phyloP scores from a whole-genome alignment of 37 sponge, comb jelly and placozoan genomes.

The Chondrilla cf. caribensis region DNA sequence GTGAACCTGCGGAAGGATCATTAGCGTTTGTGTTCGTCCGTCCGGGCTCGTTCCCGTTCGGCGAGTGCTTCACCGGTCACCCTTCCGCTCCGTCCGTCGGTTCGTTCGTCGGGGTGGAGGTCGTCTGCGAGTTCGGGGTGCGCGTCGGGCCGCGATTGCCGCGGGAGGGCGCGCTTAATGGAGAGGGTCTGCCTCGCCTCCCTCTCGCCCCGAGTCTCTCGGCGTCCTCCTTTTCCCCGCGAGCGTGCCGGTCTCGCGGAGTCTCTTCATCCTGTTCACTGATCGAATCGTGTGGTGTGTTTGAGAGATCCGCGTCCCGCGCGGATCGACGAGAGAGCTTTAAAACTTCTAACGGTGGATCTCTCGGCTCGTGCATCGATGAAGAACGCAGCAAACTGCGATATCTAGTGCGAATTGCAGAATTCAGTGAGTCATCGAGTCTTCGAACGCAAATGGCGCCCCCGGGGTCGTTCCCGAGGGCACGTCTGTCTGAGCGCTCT shows the following conservation, averaged over 20 bases:
- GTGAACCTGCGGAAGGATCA: constrained; percentile 83
- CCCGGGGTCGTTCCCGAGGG: constrained; percentile 26
- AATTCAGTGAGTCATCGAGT: constrained; percentile 90
- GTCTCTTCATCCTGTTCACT: constrained; percentile 1
- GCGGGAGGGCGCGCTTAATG: too few species aligned
- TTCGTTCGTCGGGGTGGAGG: too few species aligned
- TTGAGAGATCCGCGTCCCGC: too few species aligned
- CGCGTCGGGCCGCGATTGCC: too few species aligned
- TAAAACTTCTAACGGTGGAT: constrained; percentile 80
- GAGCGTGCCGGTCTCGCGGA: background rate
- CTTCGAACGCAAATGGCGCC: constrained; percentile 89
- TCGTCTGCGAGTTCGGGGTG: too few species aligned
- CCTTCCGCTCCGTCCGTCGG: too few species aligned
- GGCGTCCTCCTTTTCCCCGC: background rate
- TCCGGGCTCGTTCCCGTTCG: background rate
- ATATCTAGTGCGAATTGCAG: constrained; percentile 91
- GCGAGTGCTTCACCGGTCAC: too few species aligned
- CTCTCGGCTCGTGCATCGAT: constrained; percentile 87
- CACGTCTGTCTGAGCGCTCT: constrained; percentile 67
- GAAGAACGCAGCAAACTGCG: constrained; percentile 84
- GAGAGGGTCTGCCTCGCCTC: background rate
- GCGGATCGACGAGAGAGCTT: too few species aligned
- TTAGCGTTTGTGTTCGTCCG: constrained; percentile 17
- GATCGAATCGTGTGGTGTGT: constrained; percentile 5
- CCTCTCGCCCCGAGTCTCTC: constrained; percentile 32